These are phyloP conservation scores for Chelonoidis abingdonii DNA, from an alignment of 2,113 vertebrate species.

Conservation along the genomic window DNA sequence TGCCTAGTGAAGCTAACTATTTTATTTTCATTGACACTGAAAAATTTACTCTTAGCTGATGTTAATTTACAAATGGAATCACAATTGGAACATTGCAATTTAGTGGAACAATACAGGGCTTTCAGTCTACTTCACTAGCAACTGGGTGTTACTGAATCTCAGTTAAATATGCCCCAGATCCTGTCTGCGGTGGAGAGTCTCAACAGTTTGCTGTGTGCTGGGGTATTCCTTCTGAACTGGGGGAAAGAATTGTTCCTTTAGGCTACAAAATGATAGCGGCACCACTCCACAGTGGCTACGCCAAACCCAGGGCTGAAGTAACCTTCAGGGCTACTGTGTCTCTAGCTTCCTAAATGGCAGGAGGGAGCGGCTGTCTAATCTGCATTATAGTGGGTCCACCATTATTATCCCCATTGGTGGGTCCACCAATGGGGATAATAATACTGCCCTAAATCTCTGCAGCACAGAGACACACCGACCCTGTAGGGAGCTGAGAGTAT, in stretches of 20 bases:
- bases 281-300: background rate
- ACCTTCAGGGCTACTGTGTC: background rate
- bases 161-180: constrained; percentile 45
- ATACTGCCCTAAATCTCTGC: background rate
- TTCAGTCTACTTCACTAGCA: constrained; percentile 53
- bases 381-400: background rate
- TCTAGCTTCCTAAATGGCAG: background rate
- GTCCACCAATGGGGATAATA: no score
- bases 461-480: background rate
- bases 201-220: constrained; percentile 10
- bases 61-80: constrained; percentile 52
- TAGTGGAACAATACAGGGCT: constrained; percentile 5
- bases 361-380: background rate
- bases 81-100: constrained; percentile 58
- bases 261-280: background rate
- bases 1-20: constrained; percentile 27
- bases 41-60: constrained; percentile 58
- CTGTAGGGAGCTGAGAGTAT: constrained; percentile 1
- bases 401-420: no score
- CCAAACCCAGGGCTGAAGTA: background rate
- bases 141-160: constrained; percentile 54
- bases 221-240: constrained; percentile 33
- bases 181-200: constrained; percentile 21
- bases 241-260: background rate
- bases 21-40: constrained; percentile 18